phyloP scores from a whole-genome alignment of 2,797 vertebrate species.

The Onychomys torridus region DNA sequence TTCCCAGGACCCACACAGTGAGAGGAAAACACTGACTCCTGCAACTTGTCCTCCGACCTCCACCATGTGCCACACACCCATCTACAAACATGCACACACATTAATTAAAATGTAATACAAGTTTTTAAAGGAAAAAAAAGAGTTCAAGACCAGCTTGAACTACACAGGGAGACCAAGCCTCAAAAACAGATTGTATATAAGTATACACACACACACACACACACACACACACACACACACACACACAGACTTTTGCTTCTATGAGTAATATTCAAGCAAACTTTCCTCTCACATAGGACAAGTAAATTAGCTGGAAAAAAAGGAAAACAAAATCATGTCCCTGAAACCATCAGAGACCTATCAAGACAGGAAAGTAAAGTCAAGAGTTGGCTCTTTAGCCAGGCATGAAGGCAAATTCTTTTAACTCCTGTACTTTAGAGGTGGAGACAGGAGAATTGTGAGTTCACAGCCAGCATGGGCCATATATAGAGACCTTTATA shows the following conservation, averaged over 20 bases:
- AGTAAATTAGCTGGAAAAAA: conserved; percentile 1
- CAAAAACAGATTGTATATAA: background rate
- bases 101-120: background rate
- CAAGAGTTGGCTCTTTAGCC: background rate
- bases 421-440: background rate
- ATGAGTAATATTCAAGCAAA: conserved; percentile 44
- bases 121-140: background rate
- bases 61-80: background rate
- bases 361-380: background rate
- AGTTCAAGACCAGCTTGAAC: background rate
- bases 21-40: background rate
- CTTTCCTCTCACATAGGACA: background rate
- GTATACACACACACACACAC: background rate
- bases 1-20: background rate
- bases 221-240: background rate
- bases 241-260: background rate
- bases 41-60: background rate
- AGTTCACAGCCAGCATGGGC: background rate
- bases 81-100: background rate
- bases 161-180: background rate
- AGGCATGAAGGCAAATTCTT: background rate
- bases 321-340: background rate
- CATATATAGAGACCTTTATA: background rate
- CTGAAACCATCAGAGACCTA: background rate
- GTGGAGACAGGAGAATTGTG: background rate